Evolutionary conservation across 2,113 vertebrate species (phyloP), one percentile per base, ranked within the genome.

Genomic region (Hypomesus transpacificus): DNA sequence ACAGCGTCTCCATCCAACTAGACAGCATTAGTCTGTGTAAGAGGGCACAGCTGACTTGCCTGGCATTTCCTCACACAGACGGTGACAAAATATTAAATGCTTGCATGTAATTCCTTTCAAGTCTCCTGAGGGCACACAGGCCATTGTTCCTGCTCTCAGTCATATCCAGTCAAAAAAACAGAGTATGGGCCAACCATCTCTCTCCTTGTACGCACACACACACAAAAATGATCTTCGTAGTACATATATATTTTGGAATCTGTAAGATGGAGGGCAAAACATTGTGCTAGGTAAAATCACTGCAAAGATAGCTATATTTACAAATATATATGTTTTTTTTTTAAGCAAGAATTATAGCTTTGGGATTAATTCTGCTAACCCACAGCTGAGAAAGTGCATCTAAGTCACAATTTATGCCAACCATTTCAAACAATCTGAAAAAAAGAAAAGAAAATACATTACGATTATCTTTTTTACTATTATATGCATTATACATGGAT

Each of bases 71-170:
- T 4, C 13, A 8, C 51, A 24, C 31, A 70, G 50, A 51, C 66
- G 1, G 24, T 31, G 51, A 67, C 64, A 14, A 54, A 26, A 59
- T 69, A 74, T 52, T 20, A 76, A 72, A 68, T 64, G 65, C 74
- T 69, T 69, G 34, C 62, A 68, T 66, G 59, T 75, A 62, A 84
- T 81, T 84, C 62, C 61, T 46, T 24, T 73, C 53, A 75, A 70
- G 71, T 79, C 72, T 63, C 70, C 4, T 51, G 70, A 28, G 65
- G 76, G 31, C 50, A 65, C 50, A 65, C 18, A 50, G 24, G 5
- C 62, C 60, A 56, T 63, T 17, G 39, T 53, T 59, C 62, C 51
- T 6, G 14, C 18, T 53, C 63, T 28, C 34, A 68, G 28, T 60
- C 57, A 58, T 28, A 62, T 31, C 73, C 61, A 34, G 74, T 69